Conservation (phyloP, 2,113 vertebrate species). For the Rhabdomys dilectus region DNA sequence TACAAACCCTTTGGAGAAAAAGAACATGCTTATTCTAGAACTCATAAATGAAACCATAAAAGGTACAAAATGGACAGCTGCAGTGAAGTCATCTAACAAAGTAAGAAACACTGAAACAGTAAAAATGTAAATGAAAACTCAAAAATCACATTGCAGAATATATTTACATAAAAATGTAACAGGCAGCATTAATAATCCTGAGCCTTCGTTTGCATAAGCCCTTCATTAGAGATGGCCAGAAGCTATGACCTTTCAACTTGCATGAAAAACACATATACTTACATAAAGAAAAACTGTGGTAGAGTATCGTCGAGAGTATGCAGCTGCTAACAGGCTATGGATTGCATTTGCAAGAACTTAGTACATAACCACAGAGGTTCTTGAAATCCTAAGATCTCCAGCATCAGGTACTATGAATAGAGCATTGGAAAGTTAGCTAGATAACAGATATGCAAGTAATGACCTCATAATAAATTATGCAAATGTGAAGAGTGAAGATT, state of each 20-base stretch:
- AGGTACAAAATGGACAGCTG: neutral
- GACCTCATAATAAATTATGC: neutral
- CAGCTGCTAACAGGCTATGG: neutral
- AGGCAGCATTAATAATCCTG: neutral
- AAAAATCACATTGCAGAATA: neutral
- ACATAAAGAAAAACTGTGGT: neutral
- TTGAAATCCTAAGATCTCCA: neutral
- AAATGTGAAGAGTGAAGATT: neutral
- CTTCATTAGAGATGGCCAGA: neutral
- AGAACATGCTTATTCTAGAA: neutral
- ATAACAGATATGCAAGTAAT: no score
- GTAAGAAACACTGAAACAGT: neutral
- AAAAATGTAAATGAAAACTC: neutral
- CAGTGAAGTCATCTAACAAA: neutral
- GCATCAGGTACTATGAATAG: neutral
- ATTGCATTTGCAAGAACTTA: neutral
- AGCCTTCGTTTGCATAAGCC: neutral
- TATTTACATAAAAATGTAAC: neutral
- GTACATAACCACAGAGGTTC: neutral
- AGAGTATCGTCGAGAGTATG: neutral
- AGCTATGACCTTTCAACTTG: neutral
- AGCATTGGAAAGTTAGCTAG: neutral
- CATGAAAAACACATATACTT: neutral
- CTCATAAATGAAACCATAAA: neutral
- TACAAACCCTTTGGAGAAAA: neutral